A percentile compares a stretch with the other conserved stretches of the same genome.
phyloP scores from a whole-genome alignment of 2,797 vertebrate species.

The Naso thynnoides region DNA sequence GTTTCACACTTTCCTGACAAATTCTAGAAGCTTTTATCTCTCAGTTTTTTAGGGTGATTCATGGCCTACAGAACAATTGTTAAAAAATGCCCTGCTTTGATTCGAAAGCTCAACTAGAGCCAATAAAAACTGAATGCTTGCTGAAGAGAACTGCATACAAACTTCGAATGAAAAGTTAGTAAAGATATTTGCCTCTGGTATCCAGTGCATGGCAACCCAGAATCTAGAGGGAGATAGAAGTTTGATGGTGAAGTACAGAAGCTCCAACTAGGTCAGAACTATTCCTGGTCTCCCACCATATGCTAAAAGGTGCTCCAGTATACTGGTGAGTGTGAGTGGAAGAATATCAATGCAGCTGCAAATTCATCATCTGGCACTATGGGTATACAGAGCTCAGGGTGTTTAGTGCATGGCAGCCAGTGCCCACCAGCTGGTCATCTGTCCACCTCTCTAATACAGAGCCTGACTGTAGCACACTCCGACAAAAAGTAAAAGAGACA shows the following conservation, averaged over 20 bases:
- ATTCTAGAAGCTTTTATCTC: neutral
- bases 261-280: conserved; percentile 86
- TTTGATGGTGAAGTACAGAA: conserved; percentile 73
- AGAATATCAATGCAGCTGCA: conserved; percentile 72
- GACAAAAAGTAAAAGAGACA: conserved; percentile 3
- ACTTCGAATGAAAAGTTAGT: conserved; percentile 58
- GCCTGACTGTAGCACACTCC: conserved; percentile 23
- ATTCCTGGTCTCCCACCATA: conserved; percentile 81
- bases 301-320: conserved; percentile 74
- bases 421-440: conserved; percentile 41
- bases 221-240: conserved; percentile 68
- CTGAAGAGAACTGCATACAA: conserved; percentile 56
- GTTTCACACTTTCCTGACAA: neutral
- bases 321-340: conserved; percentile 58
- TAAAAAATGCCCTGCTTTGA: neutral
- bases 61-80: neutral
- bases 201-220: conserved; percentile 44
- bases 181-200: conserved; percentile 47
- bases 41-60: neutral
- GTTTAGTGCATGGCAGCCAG: conserved; percentile 40
- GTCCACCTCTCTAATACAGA: conserved; percentile 27
- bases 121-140: conserved; percentile 55
- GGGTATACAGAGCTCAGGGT: conserved; percentile 61
- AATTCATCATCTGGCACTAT: conserved; percentile 72
- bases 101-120: conserved; percentile 27